phyloP scores from a whole-genome alignment of 1,140 invertebrate species.

The Teleogryllus occipitalis region DNA sequence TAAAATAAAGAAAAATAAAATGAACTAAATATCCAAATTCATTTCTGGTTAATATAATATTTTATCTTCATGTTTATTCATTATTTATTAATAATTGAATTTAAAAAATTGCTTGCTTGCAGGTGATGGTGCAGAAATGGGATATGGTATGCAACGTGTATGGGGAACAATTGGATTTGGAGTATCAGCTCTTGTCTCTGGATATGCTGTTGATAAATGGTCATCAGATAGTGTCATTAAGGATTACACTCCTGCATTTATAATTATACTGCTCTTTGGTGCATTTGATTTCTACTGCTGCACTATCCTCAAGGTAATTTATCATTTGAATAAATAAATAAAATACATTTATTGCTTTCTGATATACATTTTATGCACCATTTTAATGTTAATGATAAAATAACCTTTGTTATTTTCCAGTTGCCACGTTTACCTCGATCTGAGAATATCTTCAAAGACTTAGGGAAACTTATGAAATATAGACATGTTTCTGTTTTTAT shows the following conservation, averaged over 20 bases:
- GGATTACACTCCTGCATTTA: slow-evolving; percentile 58
- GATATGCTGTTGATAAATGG: slow-evolving; percentile 50
- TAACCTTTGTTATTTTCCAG: slow-evolving; percentile 37
- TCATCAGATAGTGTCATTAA: slow-evolving; percentile 42
- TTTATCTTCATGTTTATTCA: no score
- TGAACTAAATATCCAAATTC: no score
- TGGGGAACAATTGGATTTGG: slow-evolving; percentile 73
- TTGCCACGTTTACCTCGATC: slow-evolving; percentile 55
- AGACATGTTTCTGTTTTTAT: slow-evolving; percentile 56
- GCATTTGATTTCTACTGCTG: slow-evolving; percentile 54
- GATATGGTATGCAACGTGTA: slow-evolving; percentile 66
- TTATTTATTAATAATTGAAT: no score
- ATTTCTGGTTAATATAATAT: no score
- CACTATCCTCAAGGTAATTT: slow-evolving; percentile 46
- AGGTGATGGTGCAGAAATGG: slow-evolving; percentile 50
- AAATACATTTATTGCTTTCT: background rate
- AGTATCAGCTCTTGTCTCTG: slow-evolving; percentile 53
- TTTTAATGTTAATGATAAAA: background rate
- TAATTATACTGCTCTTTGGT: slow-evolving; percentile 52
- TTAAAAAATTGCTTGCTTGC: background rate
- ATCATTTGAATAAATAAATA: background rate
- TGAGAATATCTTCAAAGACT: slow-evolving; percentile 52
- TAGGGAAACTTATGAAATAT: slow-evolving; percentile 47
- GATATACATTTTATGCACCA: background rate
- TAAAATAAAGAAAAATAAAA: no score